These are phyloP conservation scores for Aegotheles bennettii DNA, from an alignment of 2,113 vertebrate species.

Conservation along the genomic window DNA sequence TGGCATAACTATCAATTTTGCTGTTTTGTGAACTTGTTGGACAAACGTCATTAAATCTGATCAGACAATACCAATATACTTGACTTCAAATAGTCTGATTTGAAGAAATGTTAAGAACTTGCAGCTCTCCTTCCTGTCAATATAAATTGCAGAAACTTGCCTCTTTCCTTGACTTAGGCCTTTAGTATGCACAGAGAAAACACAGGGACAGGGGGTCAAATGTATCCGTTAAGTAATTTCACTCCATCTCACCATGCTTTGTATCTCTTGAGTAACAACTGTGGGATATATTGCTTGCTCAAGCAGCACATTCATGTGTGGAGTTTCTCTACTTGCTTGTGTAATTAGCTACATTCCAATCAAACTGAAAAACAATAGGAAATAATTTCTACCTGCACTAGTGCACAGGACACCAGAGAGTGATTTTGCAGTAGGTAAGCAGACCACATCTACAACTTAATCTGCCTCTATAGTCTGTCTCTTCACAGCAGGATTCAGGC, in stretches of 20 bases:
- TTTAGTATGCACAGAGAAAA: background rate
- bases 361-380: conserved; percentile 67
- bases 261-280: conserved; percentile 51
- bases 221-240: background rate
- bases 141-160: background rate
- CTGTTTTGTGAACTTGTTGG: background rate
- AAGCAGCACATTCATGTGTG: background rate
- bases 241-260: background rate
- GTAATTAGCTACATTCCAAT: conserved; percentile 64
- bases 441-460: conserved; percentile 10
- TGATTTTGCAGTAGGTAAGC: conserved; percentile 36
- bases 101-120: background rate
- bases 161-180: background rate
- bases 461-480: background rate
- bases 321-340: background rate
- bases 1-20: background rate
- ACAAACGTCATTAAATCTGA: background rate
- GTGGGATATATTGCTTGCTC: conserved; percentile 8
- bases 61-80: background rate
- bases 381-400: conserved; percentile 53
- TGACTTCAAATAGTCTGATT: background rate
- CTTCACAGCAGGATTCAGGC: conserved; percentile 2
- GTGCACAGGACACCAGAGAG: conserved; percentile 7
- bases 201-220: background rate
- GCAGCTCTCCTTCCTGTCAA: background rate